A percentile compares a stretch with the other conserved stretches of the same genome.
These are phyloP conservation scores for Mallotus villosus DNA, from an alignment of 2,797 vertebrate species.

Conservation along the genomic window DNA sequence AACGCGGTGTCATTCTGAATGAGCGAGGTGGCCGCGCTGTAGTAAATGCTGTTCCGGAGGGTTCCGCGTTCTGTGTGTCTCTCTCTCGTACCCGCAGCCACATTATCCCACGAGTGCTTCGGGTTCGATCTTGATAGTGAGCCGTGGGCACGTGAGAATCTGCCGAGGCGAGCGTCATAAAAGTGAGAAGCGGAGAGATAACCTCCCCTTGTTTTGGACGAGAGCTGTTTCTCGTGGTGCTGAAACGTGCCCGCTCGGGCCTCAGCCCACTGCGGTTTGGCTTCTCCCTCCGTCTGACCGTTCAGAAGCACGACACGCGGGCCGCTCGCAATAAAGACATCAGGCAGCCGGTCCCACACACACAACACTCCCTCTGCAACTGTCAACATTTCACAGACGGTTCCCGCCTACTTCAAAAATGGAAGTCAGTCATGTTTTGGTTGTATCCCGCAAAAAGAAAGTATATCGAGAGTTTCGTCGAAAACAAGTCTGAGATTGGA, in stretches of 20 bases:
- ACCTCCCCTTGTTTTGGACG: not conserved
- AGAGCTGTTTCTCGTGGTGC: slow-evolving; percentile 6
- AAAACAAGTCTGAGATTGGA: too few species aligned
- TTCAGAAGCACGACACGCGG: slow-evolving; percentile 24
- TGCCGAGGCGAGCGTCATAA: not conserved
- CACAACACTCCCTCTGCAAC: slow-evolving; percentile 5
- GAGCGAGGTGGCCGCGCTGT: too few species aligned
- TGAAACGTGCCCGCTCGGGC: slow-evolving; percentile 15
- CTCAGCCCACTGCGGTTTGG: slow-evolving; percentile 14
- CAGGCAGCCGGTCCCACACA: slow-evolving; percentile 19
- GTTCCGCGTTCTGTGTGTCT: too few species aligned
- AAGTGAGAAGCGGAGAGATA: not conserved
- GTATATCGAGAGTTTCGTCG: too few species aligned
- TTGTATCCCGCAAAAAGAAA: not conserved
- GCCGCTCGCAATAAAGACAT: slow-evolving; percentile 21
- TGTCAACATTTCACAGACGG: slow-evolving; percentile 27
- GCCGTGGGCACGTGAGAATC: too few species aligned
- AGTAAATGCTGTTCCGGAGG: too few species aligned
- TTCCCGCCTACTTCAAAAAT: not conserved
- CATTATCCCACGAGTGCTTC: too few species aligned
- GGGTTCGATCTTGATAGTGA: too few species aligned
- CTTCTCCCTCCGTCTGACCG: not conserved
- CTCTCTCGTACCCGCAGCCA: too few species aligned
- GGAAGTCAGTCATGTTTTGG: not conserved
- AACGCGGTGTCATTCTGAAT: not conserved